Evolutionary conservation across 2,888 invertebrate species (phyloP).

Genomic region (Phoenoteleia sp.): DNA sequence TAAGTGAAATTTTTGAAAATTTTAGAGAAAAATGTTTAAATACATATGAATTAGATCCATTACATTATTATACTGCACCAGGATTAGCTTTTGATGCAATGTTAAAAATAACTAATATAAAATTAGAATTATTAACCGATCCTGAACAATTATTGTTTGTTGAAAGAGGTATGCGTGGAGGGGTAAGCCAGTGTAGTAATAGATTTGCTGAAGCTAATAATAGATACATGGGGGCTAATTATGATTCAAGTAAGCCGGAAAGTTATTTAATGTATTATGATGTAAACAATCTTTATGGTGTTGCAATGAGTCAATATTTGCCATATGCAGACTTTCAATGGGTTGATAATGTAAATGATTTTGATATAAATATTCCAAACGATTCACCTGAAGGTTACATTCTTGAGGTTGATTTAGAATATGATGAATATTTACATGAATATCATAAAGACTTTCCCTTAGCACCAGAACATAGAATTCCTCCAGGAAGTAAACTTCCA

Average conservation of each 20-base stretch:
- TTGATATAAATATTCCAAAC: background rate
- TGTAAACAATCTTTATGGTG: no score
- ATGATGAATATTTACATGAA: constrained; percentile 4
- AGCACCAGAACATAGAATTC: background rate
- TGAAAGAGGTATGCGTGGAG: no score
- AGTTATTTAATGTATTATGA: constrained; percentile 5
- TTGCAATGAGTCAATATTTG: no score
- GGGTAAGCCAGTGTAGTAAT: no score
- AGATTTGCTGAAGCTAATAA: no score
- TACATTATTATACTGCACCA: background rate
- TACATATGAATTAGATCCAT: background rate
- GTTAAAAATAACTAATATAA: background rate
- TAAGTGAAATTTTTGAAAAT: constrained; percentile 12
- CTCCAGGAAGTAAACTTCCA: background rate
- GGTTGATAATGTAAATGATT: constrained; percentile 8
- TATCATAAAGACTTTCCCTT: constrained; percentile 16
- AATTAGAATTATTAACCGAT: background rate
- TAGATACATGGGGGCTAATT: background rate
- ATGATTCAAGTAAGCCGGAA: background rate
- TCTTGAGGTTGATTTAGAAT: constrained; percentile 16
- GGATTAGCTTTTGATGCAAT: background rate
- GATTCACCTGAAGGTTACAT: background rate
- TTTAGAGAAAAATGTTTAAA: background rate
- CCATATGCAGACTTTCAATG: constrained; percentile 35
- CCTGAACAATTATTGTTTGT: background rate